Evolutionary conservation across 1,140 invertebrate species (phyloP), one percentile per base, ranked within the genome.

Genomic region (Plodia interpunctella): DNA sequence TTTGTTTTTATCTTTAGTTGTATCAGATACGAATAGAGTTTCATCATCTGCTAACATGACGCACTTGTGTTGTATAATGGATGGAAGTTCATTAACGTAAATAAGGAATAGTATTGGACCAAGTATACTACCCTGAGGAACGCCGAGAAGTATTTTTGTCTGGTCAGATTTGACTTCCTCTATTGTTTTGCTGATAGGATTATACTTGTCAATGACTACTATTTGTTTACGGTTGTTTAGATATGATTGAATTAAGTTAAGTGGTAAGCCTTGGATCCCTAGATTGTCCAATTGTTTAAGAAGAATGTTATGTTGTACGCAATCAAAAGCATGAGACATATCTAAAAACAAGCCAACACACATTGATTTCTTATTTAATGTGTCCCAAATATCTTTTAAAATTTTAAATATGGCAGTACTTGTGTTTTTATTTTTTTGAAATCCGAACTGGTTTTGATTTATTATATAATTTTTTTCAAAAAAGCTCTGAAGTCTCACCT

Each of bases 111-210:
- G 54, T 11, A 17, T n/a, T 10, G 54, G 54, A 35, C 54, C 54
- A 35, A 55, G 54, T 10, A 55, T 55, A 28, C 54, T 55, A 13
- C 54, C 54, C 15, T 55, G 54, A 10, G 54, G 54, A 18, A 55
- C 54, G 21, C 21, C 21, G 6, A 25, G 21, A 6, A 25, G 2
- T 3, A 6, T 25, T 25, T 25, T 25, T 3, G 21, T 25, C 6
- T 25, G 21, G 2, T 25, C 2, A 2, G 21, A 25, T 3, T 25
- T 2, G 21, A 25, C 6, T 25, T 25, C 21, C 6, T 25, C 21
- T 3, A 25, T 25, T 25, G 21, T 25, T 25, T 25, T 25, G 21
- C 6, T 25, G 6, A 25, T 25, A 6, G 21, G 21, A 25, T 25
- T 25, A 6, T 25, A 25, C 6, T 6, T 25, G 21, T 25, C 21